Evolutionary conservation across 1,140 invertebrate genomes (phyloP), one percentile per base, ranked within the genome.

Genomic region (Aphidius gifuensis): DNA sequence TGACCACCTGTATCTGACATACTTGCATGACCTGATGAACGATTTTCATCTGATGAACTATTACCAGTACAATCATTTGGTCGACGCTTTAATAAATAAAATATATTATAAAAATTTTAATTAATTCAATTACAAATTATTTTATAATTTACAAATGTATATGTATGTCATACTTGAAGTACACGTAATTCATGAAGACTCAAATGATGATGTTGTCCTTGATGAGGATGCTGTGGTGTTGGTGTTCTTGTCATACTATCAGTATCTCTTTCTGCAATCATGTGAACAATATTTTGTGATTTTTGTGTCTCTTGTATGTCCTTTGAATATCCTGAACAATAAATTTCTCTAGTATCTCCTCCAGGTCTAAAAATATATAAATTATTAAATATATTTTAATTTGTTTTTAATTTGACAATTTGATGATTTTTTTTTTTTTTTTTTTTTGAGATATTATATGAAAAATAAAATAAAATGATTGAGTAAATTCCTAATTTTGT

Each of bases 11-110:
- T 90, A 71, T 94, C 92, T 43, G 92, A 93, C 92, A 94, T 93
- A 66, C 90, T 92, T n/a, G 92, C 92, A 75, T 94, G 92, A 0
- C 92, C 92, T 1, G 92, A 93, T 11, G 92, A 93, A 39, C 91
- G 83, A 76, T 92, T 93, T 77, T 93, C 92, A 77, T 94, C 92
- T 5, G 91, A 93, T 11, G 91, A 93, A 74, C 91, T 93, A 75
- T 91, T 91, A 32, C 84, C 84, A 51, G 83, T 83, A 69, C 89
- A 91, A 69, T 92, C 90, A 42, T 49, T 53, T 66, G 90, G 87
- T n/a, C 88, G 84, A 23, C 88, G 84, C 85, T 89, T 84, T 73
- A 68, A 71, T 45, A 32, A 59, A 55, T 57, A n/a, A n/a, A n/a
- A 16, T 16, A 68, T 42, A 23, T 40, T 51, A 42, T 59, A 62